Conservation (phyloP, 2,888 invertebrate genomes). For the Drosophila melanosoma region DNA sequence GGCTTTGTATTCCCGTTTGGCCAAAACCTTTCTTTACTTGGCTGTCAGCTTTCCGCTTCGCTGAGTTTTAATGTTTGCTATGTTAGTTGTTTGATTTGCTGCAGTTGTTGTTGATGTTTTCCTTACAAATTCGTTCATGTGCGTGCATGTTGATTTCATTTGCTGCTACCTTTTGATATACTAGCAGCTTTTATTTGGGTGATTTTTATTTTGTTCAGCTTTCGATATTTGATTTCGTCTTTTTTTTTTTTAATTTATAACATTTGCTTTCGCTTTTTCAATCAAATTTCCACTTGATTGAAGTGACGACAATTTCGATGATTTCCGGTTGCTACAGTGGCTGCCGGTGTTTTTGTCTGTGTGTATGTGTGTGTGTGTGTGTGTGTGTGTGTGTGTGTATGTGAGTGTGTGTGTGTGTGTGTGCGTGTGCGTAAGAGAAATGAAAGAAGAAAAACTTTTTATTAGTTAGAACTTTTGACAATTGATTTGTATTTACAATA, state of each 20-base stretch:
- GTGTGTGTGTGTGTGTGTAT: not conserved
- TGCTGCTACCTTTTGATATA: conserved; percentile 65
- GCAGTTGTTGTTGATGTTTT: not conserved
- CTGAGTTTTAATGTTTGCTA: conserved; percentile 75
- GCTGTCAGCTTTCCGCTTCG: conserved; percentile 63
- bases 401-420: not conserved
- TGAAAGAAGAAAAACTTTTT: conserved; percentile 34
- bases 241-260: conserved; percentile 71
- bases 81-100: conserved; percentile 27
- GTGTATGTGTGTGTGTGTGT: not conserved
- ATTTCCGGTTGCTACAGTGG: conserved; percentile 64
- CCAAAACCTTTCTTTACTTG: conserved; percentile 21
- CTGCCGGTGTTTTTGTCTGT: conserved; percentile 3
- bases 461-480: conserved; percentile 31
- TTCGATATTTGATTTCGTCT: conserved; percentile 31
- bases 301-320: conserved; percentile 76
- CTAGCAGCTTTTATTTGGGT: conserved; percentile 35
- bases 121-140: conserved; percentile 62
- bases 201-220: conserved; percentile 31
- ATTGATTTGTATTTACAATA: not conserved
- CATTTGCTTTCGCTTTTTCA: conserved; percentile 69
- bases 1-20: conserved; percentile 29
- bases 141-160: conserved; percentile 77
- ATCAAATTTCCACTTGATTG: conserved; percentile 82
- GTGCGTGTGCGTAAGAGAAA: conserved; percentile 4